Evolutionary conservation across 2,113 vertebrate genomes (phyloP), one percentile per base, ranked within the genome.

Genomic region (Rhizomys pruinosus): DNA sequence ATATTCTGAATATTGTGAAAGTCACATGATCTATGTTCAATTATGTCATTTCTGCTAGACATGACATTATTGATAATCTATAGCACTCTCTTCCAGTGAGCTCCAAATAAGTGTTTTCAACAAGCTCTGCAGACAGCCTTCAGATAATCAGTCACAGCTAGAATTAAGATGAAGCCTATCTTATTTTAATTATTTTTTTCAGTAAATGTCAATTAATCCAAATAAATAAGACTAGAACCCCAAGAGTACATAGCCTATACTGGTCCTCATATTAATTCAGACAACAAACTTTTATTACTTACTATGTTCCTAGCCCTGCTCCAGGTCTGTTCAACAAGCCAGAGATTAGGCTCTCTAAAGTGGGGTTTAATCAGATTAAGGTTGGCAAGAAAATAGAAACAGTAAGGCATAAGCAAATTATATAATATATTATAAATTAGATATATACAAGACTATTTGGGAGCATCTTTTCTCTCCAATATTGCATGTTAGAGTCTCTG

Each of bases 81-180:
- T 0, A 66, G 29, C 61, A 85, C 55, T 68, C 19, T 81, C 66
- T 59, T 3, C 23, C 78, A 74, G 25, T 66, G 66, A 84, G 9
- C 37, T n/a, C 39, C 66, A 16, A 42, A 32, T 37, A 79, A 94
- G 5, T 63, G 69, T 29, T 22, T 77, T 93, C 61, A 72, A 39
- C 68, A 87, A 7, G 27, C 57, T 88, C 44, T 80, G 42, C 19
- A 52, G 68, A 32, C 32, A 92, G 44, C 29, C 17, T 1, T 16
- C 13, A 29, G n/a, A 37, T 73, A 79, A 74, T 87, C 72, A 71
- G 47, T n/a, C 32, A 59, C 27, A 92, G 61, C 59, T 66, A 69
- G 52, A 95, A 93, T 71, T 68, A 90, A 76, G 84, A 87, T 34
- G 42, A 90, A 61, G 44, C 63, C 47, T 87, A 59, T 81, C 63